A percentile compares a stretch with the other conserved stretches of the same genome.
Conservation (phyloP, 35 echinoderm and acorn worm species). For the Lytechinus pictus region DNA sequence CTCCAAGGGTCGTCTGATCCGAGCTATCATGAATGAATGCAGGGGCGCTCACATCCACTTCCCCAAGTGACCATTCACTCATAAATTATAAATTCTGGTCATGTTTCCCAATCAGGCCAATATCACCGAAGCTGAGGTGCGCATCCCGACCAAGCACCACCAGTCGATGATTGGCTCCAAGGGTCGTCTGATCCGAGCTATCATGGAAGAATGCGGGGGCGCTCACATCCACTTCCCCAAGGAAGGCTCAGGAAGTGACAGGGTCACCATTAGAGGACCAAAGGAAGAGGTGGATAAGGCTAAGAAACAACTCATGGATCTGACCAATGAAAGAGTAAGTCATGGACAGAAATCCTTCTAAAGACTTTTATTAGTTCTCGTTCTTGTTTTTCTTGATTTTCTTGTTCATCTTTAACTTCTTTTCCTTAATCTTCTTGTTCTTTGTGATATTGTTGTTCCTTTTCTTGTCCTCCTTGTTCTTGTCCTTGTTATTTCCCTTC, state of each 20-base stretch:
- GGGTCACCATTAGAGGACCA: conserved; percentile 83
- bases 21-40: conserved; percentile 89
- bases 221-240: conserved; percentile 89
- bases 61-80: too few species aligned
- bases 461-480: too few species aligned
- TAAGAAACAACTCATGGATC: conserved; percentile 90
- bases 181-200: conserved; percentile 82
- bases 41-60: conserved; percentile 91
- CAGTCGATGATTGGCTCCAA: conserved; percentile 95
- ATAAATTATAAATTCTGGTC: too few species aligned
- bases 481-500: too few species aligned
- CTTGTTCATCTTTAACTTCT: too few species aligned
- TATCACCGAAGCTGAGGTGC: conserved; percentile 83
- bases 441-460: too few species aligned
- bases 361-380: too few species aligned
- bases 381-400: too few species aligned
- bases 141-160: conserved; percentile 85
- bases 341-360: not conserved
- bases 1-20: conserved; percentile 85
- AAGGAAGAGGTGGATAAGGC: conserved; percentile 95
- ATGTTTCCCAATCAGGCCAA: conserved; percentile 65
- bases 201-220: conserved; percentile 93
- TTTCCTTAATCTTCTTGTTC: too few species aligned
- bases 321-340: conserved; percentile 83
- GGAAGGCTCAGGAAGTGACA: conserved; percentile 76